Percentiles rank a stretch among this genome's conserved stretches.
These are phyloP conservation scores for Asarcornis scutulata DNA, from an alignment of 2,113 vertebrate genomes.

Conservation along the genomic window DNA sequence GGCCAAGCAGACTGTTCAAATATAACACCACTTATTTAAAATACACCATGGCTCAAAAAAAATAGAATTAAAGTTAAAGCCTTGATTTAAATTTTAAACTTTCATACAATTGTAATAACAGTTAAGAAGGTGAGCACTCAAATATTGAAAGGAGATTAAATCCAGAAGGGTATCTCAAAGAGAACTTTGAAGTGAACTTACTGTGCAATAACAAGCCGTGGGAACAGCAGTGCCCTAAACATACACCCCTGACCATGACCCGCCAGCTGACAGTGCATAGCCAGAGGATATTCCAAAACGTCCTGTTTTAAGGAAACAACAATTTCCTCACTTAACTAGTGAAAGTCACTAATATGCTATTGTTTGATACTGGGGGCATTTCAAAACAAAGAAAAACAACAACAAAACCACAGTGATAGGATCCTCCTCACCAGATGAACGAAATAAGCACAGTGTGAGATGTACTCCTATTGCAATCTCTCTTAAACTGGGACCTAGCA, in stretches of 20 bases:
- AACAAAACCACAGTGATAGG: too few relatives aligned
- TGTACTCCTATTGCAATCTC: rapidly evolving
- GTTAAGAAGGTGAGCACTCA: not conserved
- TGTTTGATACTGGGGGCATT: not conserved
- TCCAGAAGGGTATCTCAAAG: not conserved
- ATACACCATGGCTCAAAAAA: not conserved
- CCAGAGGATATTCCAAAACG: not conserved
- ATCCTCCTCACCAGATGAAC: not conserved
- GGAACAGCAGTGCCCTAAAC: not conserved
- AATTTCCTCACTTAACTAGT: rapidly evolving
- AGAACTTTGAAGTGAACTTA: not conserved
- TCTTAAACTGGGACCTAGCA: not conserved
- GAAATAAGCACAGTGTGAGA: not conserved
- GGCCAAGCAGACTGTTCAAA: not conserved
- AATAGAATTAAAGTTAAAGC: conserved; percentile 23
- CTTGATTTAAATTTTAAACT: conserved; percentile 15
- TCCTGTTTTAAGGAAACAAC: not conserved
- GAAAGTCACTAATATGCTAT: rapidly evolving
- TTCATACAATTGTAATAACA: not conserved
- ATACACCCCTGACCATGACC: not conserved
- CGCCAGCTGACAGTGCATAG: not conserved
- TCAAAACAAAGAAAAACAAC: not conserved
- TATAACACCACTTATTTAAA: not conserved
- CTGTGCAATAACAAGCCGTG: not conserved
- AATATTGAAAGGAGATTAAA: conserved; percentile 10